Conservation (phyloP, 2,797 vertebrate genomes). For the Decapterus maruadsi region DNA sequence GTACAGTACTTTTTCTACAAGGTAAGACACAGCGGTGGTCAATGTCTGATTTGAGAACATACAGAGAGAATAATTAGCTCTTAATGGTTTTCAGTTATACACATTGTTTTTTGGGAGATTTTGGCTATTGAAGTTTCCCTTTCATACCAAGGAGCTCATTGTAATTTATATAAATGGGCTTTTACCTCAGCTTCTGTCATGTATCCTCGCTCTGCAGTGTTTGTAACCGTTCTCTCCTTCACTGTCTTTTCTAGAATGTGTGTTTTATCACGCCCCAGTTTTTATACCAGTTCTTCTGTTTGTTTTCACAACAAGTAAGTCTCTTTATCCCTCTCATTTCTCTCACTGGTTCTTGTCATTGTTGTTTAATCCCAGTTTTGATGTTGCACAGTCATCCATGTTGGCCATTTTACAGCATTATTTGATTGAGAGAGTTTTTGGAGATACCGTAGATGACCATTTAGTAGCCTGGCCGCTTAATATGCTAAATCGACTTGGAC, state of each 20-base stretch:
- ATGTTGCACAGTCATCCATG: slow-evolving; percentile 23
- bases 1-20: slow-evolving; percentile 99
- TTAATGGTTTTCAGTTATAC: neutral
- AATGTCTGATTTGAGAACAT: neutral
- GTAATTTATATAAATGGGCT: neutral
- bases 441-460: too few species aligned
- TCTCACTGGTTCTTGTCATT: slow-evolving; percentile 17
- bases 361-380: slow-evolving; percentile 29
- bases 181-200: neutral
- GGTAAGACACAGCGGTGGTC: slow-evolving; percentile 79
- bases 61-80: neutral
- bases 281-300: slow-evolving; percentile 99
- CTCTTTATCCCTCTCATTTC: slow-evolving; percentile 41
- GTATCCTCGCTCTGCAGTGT: slow-evolving; percentile 19
- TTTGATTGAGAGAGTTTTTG: neutral
- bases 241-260: slow-evolving; percentile 94
- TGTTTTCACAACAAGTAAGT: slow-evolving; percentile 99
- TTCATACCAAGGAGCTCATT: neutral
- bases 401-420: neutral
- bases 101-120: neutral
- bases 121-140: too few species aligned
- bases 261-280: slow-evolving; percentile 99
- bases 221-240: slow-evolving; percentile 62
- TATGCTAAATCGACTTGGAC: too few species aligned
- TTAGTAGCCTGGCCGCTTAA: too few species aligned